A percentile compares a stretch with the other conserved stretches of the same genome.
These are phyloP conservation scores for Orbicella faveolata DNA, from an alignment of 64 coral and sea anemone genomes.

Conservation along the genomic window DNA sequence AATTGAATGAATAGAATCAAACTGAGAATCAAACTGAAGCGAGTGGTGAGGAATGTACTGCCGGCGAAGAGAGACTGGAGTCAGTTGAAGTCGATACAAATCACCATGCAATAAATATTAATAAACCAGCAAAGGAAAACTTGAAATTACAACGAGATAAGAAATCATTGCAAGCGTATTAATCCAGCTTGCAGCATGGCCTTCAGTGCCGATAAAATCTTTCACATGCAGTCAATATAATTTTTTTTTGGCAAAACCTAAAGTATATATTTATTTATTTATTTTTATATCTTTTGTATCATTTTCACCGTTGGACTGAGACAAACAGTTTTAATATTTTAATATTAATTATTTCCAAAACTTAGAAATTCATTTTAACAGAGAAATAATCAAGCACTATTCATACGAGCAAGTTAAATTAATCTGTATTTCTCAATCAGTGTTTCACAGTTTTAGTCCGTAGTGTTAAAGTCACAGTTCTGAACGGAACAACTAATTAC, in stretches of 20 bases:
- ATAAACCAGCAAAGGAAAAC: constrained; percentile 3
- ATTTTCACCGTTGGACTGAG: neutral
- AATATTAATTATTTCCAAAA: neutral
- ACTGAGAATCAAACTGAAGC: no score
- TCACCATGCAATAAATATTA: constrained; percentile 6
- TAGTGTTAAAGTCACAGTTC: neutral
- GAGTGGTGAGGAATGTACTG: no score
- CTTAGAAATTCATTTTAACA: neutral
- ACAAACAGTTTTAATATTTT: neutral
- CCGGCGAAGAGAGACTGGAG: neutral
- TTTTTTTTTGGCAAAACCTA: neutral
- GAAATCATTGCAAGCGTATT: neutral
- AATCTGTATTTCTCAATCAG: neutral
- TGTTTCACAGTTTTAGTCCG: neutral
- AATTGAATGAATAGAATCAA: no score
- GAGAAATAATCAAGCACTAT: neutral
- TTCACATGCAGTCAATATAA: neutral
- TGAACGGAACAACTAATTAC: neutral
- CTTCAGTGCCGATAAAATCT: neutral
- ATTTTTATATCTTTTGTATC: neutral
- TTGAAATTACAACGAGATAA: neutral
- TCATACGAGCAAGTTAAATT: neutral
- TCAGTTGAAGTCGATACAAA: neutral
- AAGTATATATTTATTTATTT: neutral
- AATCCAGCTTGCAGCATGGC: neutral